phyloP scores from a whole-genome alignment of 2,888 invertebrate genomes.

The Thera britannica region DNA sequence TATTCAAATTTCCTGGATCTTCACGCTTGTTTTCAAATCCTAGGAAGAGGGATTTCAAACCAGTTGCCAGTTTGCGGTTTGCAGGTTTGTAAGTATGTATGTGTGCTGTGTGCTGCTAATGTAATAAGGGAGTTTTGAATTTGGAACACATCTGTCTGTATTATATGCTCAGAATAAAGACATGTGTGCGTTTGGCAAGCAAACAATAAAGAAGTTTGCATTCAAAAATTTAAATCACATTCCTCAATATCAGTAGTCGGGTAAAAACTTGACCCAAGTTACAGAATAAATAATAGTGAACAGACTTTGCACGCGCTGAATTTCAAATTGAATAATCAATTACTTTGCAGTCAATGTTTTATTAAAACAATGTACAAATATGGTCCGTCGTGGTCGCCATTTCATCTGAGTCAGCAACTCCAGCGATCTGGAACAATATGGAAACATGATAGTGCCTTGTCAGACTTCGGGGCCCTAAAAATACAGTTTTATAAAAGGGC shows the following conservation, averaged over 20 bases:
- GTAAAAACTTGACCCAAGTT: constrained; percentile 6
- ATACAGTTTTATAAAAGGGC: neutral
- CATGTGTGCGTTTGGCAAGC: no score
- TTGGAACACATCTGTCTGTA: no score
- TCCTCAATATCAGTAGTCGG: neutral
- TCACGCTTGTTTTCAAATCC: no score
- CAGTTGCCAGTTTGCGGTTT: no score
- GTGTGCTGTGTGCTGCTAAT: no score
- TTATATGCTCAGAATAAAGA: no score
- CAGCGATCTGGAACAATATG: constrained; percentile 35
- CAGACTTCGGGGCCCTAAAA: neutral
- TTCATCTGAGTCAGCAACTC: constrained; percentile 25
- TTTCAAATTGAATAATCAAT: constrained; percentile 13
- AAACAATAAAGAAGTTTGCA: no score
- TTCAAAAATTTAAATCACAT: no score
- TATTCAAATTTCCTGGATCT: no score
- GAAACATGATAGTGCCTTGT: neutral
- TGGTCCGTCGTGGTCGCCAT: neutral
- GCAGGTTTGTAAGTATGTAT: no score
- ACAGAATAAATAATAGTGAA: neutral
- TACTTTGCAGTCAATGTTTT: constrained; percentile 26
- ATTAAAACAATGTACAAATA: constrained; percentile 28
- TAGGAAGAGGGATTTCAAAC: no score
- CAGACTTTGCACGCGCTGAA: constrained; percentile 10
- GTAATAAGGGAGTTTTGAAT: no score